phyloP scores from a whole-genome alignment of 2,113 vertebrate species.

The Dissostichus mawsoni region DNA sequence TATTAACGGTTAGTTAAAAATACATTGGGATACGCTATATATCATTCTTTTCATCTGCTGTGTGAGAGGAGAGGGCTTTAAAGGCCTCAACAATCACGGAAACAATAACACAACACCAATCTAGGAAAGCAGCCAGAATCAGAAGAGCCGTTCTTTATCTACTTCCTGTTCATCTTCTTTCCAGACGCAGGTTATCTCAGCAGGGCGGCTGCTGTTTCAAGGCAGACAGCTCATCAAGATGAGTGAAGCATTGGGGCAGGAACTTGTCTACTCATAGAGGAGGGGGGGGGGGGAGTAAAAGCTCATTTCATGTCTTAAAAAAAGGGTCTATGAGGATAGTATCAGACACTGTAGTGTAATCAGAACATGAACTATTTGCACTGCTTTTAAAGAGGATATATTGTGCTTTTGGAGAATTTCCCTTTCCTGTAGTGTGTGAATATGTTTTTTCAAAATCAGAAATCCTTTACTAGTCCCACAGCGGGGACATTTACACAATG shows the following conservation, averaged over 20 bases:
- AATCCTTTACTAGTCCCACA: no score
- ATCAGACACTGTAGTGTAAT: background rate
- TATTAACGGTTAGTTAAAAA: no score
- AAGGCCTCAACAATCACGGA: background rate
- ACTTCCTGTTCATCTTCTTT: background rate
- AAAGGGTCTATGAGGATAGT: background rate
- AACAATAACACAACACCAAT: background rate
- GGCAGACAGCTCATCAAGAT: constrained; percentile 60
- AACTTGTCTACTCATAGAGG: constrained; percentile 8
- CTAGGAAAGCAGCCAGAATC: background rate
- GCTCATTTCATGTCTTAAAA: constrained; percentile 25
- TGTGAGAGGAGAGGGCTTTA: background rate
- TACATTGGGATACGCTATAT: no score
- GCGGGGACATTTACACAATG: no score
- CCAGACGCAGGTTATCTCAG: constrained; percentile 29
- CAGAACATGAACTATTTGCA: background rate
- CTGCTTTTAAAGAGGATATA: background rate
- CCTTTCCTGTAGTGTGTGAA: no score
- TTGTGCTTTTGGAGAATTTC: no score
- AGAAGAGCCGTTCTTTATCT: constrained; percentile 15
- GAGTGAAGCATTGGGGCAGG: constrained; percentile 47
- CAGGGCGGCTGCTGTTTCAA: constrained; percentile 42
- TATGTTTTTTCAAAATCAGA: no score
- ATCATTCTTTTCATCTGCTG: background rate
- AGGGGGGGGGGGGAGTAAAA: background rate